These are phyloP conservation scores for Drosophila asahinai DNA, from an alignment of 1,140 invertebrate genomes.

Conservation along the genomic window DNA sequence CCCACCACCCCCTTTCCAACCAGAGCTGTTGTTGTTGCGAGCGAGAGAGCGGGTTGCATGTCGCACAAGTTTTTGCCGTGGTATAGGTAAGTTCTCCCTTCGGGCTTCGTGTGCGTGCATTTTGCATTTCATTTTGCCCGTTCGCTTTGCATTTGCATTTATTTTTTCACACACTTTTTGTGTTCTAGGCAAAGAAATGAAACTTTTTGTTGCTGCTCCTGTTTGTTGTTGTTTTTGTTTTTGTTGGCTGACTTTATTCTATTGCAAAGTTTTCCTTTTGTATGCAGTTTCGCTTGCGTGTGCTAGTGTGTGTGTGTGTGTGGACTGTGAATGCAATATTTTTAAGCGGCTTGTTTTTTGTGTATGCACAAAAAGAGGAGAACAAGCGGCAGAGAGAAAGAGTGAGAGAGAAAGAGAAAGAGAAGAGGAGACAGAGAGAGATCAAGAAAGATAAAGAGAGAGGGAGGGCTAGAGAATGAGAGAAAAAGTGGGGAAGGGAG, in stretches of 20 bases:
- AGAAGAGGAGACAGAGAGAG: neutral
- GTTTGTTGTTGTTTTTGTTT: slow-evolving; percentile 35
- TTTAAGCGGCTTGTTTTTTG: slow-evolving; percentile 69
- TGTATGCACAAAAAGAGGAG: slow-evolving; percentile 30
- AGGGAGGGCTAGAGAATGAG: neutral
- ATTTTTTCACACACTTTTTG: slow-evolving; percentile 53
- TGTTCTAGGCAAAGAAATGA: slow-evolving; percentile 70
- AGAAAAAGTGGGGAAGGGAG: neutral
- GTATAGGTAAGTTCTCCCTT: slow-evolving; percentile 83
- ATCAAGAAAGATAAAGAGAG: slow-evolving; percentile 11
- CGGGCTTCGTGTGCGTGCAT: slow-evolving; percentile 46
- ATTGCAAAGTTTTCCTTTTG: slow-evolving; percentile 54
- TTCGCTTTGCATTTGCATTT: slow-evolving; percentile 48
- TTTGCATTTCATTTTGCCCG: slow-evolving; percentile 46
- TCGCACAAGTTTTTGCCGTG: slow-evolving; percentile 70
- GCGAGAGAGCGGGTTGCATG: slow-evolving; percentile 60
- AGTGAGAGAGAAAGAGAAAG: neutral
- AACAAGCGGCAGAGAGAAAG: neutral
- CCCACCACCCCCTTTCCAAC: neutral
- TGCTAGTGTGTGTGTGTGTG: slow-evolving; percentile 8
- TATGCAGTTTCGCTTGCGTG: slow-evolving; percentile 29
- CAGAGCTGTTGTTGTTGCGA: slow-evolving; percentile 4
- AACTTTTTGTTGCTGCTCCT: slow-evolving; percentile 62
- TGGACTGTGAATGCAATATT: slow-evolving; percentile 64
- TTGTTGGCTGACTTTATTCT: slow-evolving; percentile 51